These are phyloP conservation scores for Baronia brevicornis DNA, from an alignment of 2,888 invertebrate genomes.

Conservation along the genomic window DNA sequence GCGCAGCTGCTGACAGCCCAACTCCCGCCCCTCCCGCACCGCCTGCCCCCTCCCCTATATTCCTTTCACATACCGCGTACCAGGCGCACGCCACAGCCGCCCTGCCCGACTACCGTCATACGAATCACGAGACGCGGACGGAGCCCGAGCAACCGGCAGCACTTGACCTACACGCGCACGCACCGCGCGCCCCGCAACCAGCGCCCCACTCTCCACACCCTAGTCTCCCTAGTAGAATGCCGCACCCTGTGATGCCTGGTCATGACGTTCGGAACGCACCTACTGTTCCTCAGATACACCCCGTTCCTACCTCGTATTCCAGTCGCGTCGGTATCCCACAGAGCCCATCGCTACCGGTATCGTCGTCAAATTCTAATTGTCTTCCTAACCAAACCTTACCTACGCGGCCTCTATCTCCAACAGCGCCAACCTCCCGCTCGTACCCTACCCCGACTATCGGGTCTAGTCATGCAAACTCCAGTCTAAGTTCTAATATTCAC, in stretches of 20 bases:
- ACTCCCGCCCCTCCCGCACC: slow-evolving; percentile 65
- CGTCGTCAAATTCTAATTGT: slow-evolving; percentile 50
- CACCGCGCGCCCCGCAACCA: slow-evolving; percentile 35
- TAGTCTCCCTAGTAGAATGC: slow-evolving; percentile 47
- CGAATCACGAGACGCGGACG: slow-evolving; percentile 75
- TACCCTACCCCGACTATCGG: slow-evolving; percentile 60
- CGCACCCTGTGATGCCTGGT: slow-evolving; percentile 48
- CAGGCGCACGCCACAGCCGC: slow-evolving; percentile 67
- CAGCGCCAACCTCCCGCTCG: slow-evolving; percentile 52
- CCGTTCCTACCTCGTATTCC: slow-evolving; percentile 59
- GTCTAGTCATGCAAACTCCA: slow-evolving; percentile 72
- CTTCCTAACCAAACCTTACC: slow-evolving; percentile 60
- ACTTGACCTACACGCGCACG: slow-evolving; percentile 56
- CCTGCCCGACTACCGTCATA: slow-evolving; percentile 66
- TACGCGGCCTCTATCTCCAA: slow-evolving; percentile 51
- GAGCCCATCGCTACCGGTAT: slow-evolving; percentile 43
- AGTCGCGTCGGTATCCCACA: slow-evolving; percentile 46
- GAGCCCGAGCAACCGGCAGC: slow-evolving; percentile 43
- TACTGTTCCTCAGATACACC: slow-evolving; percentile 31
- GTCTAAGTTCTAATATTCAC: slow-evolving; percentile 63
- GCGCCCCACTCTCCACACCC: slow-evolving; percentile 31
- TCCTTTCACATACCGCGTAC: slow-evolving; percentile 64
- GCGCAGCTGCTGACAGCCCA: slow-evolving; percentile 64
- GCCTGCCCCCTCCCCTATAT: slow-evolving; percentile 58
- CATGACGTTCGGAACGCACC: slow-evolving; percentile 49